A percentile compares a stretch with the other conserved stretches of the same genome.
phyloP scores from a whole-genome alignment of 1,140 invertebrate species.

The Aphis craccivora region DNA sequence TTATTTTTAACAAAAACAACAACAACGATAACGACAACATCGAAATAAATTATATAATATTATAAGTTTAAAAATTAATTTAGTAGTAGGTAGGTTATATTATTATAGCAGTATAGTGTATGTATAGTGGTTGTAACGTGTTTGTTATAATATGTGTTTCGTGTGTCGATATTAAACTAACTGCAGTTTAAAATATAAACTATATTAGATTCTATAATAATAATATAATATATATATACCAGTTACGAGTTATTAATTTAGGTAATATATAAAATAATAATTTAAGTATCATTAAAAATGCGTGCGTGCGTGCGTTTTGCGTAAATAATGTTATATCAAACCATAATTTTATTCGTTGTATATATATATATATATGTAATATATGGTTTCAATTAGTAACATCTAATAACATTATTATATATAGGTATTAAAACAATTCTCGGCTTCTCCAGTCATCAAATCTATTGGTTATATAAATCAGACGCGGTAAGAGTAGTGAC shows the following conservation, averaged over 20 bases:
- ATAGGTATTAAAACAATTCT: not conserved
- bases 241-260: not conserved
- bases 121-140: not conserved
- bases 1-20: constrained; percentile 46
- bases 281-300: constrained; percentile 35
- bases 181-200: not conserved
- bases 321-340: not conserved
- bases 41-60: constrained; percentile 34
- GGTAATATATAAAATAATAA: not conserved
- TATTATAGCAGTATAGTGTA: not conserved
- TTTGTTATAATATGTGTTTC: not conserved
- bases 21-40: constrained; percentile 45
- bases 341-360: not conserved
- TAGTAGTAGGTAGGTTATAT: not conserved
- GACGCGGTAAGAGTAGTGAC: constrained; percentile 84
- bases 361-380: not conserved
- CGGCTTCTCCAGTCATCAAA: not conserved
- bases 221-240: no score
- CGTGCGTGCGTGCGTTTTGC: constrained; percentile 45
- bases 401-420: not conserved
- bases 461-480: constrained; percentile 64
- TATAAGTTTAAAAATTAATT: constrained; percentile 32
- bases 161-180: not conserved
- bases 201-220: constrained; percentile 35
- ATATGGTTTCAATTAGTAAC: not conserved